phyloP scores from a whole-genome alignment of 2,797 vertebrate genomes.

The Parotocinclus haroldoi region DNA sequence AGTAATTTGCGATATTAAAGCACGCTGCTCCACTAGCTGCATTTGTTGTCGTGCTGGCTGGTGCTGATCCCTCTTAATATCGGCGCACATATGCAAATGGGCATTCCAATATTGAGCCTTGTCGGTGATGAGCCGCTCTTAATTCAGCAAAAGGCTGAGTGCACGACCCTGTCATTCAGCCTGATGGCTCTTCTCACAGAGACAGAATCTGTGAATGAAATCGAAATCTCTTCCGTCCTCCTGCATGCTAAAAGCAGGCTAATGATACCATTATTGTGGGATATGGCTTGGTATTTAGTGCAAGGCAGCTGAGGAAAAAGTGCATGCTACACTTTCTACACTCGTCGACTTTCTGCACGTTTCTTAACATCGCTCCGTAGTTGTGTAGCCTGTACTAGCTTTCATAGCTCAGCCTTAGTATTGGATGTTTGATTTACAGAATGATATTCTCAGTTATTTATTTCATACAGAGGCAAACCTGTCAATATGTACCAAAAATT shows the following conservation, averaged over 20 bases:
- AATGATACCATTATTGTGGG: conserved; percentile 6
- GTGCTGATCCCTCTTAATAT: conserved; percentile 99
- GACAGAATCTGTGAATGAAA: conserved; percentile 21
- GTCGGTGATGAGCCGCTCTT: conserved; percentile 90
- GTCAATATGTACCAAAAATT: too few species aligned
- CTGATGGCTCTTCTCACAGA: conserved; percentile 28
- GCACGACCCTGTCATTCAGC: conserved; percentile 90
- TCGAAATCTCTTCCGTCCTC: conserved; percentile 8
- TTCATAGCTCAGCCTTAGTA: too few species aligned
- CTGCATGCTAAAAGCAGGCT: conserved; percentile 19
- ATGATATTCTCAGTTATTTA: too few species aligned
- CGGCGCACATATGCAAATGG: conserved; percentile 97
- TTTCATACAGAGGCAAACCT: too few species aligned
- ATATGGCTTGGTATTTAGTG: conserved; percentile 11
- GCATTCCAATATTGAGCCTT: conserved; percentile 94
- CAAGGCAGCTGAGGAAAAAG: conserved; percentile 2
- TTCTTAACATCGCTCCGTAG: too few species aligned
- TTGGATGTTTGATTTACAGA: too few species aligned
- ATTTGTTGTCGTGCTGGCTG: conserved; percentile 93
- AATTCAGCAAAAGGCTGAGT: conserved; percentile 96
- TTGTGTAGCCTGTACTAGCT: too few species aligned
- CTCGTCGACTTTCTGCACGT: too few species aligned
- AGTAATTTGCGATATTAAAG: conserved; percentile 99
- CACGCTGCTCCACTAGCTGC: conserved; percentile 71
- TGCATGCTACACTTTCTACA: background rate